Evolutionary conservation across 2,797 vertebrate species (phyloP), one percentile per base, ranked within the genome.

Genomic region (Falco peregrinus): DNA sequence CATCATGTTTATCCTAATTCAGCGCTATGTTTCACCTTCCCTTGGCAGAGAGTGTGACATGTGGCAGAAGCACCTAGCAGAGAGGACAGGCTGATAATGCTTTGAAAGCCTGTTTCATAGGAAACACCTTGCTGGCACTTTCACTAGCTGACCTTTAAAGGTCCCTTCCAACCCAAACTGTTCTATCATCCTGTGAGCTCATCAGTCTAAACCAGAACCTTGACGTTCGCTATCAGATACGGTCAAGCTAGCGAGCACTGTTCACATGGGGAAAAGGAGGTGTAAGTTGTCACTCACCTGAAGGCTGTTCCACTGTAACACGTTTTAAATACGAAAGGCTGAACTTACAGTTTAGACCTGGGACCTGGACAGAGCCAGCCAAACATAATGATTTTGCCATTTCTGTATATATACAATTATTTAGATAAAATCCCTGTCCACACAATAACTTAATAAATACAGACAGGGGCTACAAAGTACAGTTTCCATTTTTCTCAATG

Each of bases 1-100:
- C 43, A 73, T 90, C 88, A 77, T 64, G 41, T 84, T 93, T 94
- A 73, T 83, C 77, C 54, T 90, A 77, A 61, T 87, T 94, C 43
- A 75, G 54, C 29, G 6, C 60, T 19, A 39, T 51, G 53, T 45
- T 94, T 92, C 63, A 68, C 63, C 77, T 89, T 90, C 39, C 51
- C 35, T 48, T 76, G 73, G 71, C 74, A 75, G 63, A 57, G 6
- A 88, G 11, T 47, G 74, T n/a, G 81, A 33, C 43, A 57, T 1
- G 6, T 29, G 73, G 53, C 25, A 80, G 60, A 73, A 77, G 28
- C 5, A 15, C 4, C 11, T 48, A 75, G 21, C 29, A 56, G 75
- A 87, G 37, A 73, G 22, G 35, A 39, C 2, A 16, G 45, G 14
- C 29, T 75, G 61, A 48, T 56, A 68, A 24, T 14, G 7, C 4